Evolutionary conservation across 2,888 invertebrate species (phyloP).

Genomic region (Archips crataeganus): DNA sequence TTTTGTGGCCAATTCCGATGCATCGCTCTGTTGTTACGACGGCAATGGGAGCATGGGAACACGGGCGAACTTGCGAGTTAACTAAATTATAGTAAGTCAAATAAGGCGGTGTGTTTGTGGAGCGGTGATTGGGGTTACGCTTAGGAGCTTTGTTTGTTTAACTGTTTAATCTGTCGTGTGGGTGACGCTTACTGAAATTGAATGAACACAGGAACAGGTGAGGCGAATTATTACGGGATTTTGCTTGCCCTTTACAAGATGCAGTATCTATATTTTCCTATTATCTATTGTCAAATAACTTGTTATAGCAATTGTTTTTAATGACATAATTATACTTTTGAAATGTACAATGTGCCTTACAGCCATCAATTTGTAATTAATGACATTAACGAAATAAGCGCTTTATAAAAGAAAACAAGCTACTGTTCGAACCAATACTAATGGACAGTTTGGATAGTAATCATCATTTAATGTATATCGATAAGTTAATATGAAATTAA

Average conservation of each 20-base stretch:
- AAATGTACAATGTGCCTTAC: not conserved
- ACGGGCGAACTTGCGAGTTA: conserved; percentile 64
- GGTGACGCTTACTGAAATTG: conserved; percentile 24
- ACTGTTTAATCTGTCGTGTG: conserved; percentile 45
- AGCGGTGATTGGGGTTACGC: conserved; percentile 67
- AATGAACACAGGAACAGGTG: conserved; percentile 12
- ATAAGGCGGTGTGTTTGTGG: conserved; percentile 73
- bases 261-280: not conserved
- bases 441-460: conserved; percentile 5
- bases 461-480: conserved; percentile 21
- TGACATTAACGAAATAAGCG: not conserved
- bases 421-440: not conserved
- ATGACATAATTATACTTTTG: not conserved
- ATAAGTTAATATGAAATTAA: conserved; percentile 35
- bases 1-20: conserved; percentile 82
- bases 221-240: conserved; percentile 2
- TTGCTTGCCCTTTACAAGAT: not conserved
- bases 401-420: not conserved
- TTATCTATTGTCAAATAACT: not conserved
- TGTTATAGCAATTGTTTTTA: not conserved
- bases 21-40: conserved; percentile 73
- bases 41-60: conserved; percentile 83
- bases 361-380: not conserved
- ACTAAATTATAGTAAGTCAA: conserved; percentile 79
- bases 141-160: conserved; percentile 61